Evolutionary conservation across 1,140 invertebrate genomes (phyloP), one percentile per base, ranked within the genome.

Genomic region (Panagrolaimus sp.): DNA sequence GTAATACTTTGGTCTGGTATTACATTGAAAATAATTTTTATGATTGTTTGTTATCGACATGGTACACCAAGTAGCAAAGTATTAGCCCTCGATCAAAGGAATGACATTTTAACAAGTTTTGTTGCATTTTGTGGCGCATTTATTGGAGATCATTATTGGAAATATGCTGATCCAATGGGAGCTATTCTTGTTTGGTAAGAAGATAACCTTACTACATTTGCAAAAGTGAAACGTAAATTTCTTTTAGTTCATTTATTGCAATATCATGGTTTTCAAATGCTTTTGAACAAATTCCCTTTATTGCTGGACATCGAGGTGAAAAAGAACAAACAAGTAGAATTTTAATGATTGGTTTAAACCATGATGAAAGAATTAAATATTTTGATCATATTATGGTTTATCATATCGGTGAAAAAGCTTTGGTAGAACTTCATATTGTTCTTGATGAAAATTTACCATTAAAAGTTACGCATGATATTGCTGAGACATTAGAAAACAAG

Each of bases 351-450:
- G 72, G 77, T 11, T 65, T 76, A 14, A 57, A 63, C 38, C 74
- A 76, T 57, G 74, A 76, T 63, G 53, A 67, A 9, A 25, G 69
- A 11, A 78, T 76, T 57, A 70, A 47, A 43, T 70, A 16, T 51
- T 38, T 76, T 43, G 74, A 76, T 27, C 74, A 76, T 47, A 61
- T 76, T 20, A 65, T 79, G 61, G 61, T 73, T 16, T 76, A 75
- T 63, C 74, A 76, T 48, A 63, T 76, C n/a, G 74, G 74, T 3
- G 74, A 76, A 46, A 65, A 70, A 38, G 76, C 72, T 14, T 31
- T 79, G 14, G 74, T 76, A 25, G 74, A 76, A 63, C 53, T 76
- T n/a, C 74, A 76, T 46, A 66, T 76, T 23, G 74, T 76, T 51
- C 48, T 76, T 72, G 73, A 76, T 42, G 74, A 76, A 68, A 45